phyloP scores from a whole-genome alignment of 2,888 invertebrate species.

The Acronicta aceris region DNA sequence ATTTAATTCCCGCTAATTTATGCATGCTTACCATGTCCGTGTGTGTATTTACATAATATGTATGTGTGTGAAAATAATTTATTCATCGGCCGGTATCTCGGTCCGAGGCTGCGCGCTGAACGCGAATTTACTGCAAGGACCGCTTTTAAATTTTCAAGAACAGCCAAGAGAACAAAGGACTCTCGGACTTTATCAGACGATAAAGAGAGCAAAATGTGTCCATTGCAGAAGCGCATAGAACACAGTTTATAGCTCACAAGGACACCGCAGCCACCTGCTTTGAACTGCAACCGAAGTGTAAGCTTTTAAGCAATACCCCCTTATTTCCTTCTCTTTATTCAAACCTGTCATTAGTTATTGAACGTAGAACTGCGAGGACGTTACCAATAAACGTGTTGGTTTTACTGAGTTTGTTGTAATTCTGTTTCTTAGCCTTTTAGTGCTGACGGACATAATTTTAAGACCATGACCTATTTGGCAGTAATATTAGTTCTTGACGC shows the following conservation, averaged over 20 bases:
- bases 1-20: slow-evolving; percentile 39
- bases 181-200: slow-evolving; percentile 77
- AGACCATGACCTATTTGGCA: too few species aligned
- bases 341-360: slow-evolving; percentile 37
- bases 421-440: neutral
- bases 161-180: slow-evolving; percentile 77
- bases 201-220: slow-evolving; percentile 85
- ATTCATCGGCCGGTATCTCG: slow-evolving; percentile 75
- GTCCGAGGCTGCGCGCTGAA: slow-evolving; percentile 64
- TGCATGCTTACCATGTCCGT: slow-evolving; percentile 37
- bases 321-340: slow-evolving; percentile 35
- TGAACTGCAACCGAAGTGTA: slow-evolving; percentile 35
- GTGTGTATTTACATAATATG: slow-evolving; percentile 35
- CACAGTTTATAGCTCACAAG: slow-evolving; percentile 69
- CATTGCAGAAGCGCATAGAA: slow-evolving; percentile 74
- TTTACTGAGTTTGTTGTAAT: slow-evolving; percentile 10
- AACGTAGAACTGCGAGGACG: slow-evolving; percentile 18
- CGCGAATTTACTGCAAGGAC: slow-evolving; percentile 78
- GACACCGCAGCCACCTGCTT: slow-evolving; percentile 72
- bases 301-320: slow-evolving; percentile 54
- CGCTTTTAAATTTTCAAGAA: slow-evolving; percentile 84
- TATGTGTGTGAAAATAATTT: slow-evolving; percentile 68
- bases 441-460: too few species aligned
- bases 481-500: too few species aligned
- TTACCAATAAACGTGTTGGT: slow-evolving; percentile 28